Base-by-base conservation (phyloP, 2,113 vertebrate species). In the Macaca mulatta region DNA sequence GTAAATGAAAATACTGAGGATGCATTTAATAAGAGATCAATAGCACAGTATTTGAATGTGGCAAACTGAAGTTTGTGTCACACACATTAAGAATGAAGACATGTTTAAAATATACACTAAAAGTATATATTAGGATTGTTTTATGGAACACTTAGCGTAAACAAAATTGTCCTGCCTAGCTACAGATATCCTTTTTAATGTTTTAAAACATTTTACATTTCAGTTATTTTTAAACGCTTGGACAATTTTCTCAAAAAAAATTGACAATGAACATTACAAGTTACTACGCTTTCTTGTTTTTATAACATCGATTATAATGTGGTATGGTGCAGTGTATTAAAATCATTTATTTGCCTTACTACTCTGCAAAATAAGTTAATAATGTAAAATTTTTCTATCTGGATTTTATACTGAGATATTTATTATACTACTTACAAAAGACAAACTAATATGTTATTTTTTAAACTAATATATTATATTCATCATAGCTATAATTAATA, bases 161-260 rank as follows among this genome's bases (percentile, higher is more conserved):
- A 82, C 22, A 10, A 95, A 90, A 81, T 25, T 40, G 48, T 50
- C 57, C 48, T 92, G 22, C 10, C 79, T 85, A 59, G 35, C 52
- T 96, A 22, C 0, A 82, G 32, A 97, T 80, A 69, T 35, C 8
- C 43, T 92, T 40, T 61, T 90, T 38, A 72, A 12, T 92, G 40
- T 85, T 96, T 97, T 79, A 95, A 97, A 97, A 94, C 5, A 69
- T 43, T 85, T 91, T 12, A 38, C 14, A 90, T 74, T 35, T 81
- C 45, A 95, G 78, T 48, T 78, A 50, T 50, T 95, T 97, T 97
- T 87, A 57, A 64, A 89, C 84, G 57, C 6, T 57, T 70, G 1
- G 30, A 72, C 4, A 91, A 50, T 90, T 93, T 96, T 92, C 77
- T 90, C 57, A 79, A 85, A 30, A 83, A 83, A 87, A 70, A 45